A percentile compares a stretch with the other conserved stretches of the same genome.
Evolutionary conservation across 1,140 invertebrate genomes (phyloP).

Genomic region (Drosophila nannoptera): DNA sequence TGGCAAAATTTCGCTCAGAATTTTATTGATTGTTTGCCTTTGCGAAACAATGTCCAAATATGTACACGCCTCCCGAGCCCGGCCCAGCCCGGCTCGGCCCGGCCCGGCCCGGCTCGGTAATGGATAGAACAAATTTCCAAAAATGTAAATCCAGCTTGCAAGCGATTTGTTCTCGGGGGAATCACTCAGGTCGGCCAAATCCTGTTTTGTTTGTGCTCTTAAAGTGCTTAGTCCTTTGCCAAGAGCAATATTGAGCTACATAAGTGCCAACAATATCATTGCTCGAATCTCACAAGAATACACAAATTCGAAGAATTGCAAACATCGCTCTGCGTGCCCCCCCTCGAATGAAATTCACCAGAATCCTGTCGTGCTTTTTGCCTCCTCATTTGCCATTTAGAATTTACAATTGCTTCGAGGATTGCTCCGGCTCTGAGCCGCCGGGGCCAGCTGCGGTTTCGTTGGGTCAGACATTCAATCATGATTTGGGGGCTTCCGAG

Average conservation of each 20-base stretch:
- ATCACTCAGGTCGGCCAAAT: constrained; percentile 7
- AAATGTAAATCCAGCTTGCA: constrained; percentile 12
- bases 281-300: background rate
- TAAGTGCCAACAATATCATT: background rate
- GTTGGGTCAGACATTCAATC: too few species aligned
- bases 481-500: too few species aligned
- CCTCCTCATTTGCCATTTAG: too few species aligned
- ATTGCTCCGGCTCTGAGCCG: too few species aligned
- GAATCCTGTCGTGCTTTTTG: too few species aligned
- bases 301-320: background rate
- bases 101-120: background rate
- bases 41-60: background rate
- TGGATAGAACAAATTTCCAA: constrained; percentile 17
- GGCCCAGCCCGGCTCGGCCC: too few species aligned
- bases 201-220: constrained; percentile 22
- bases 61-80: constrained; percentile 3
- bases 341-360: background rate
- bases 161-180: constrained; percentile 12
- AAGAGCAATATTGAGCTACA: background rate
- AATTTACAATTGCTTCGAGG: too few species aligned
- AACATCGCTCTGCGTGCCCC: background rate
- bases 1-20: constrained; percentile 29
- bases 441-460: too few species aligned
- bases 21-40: constrained; percentile 27
- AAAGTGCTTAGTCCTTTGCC: constrained; percentile 9